phyloP scores from a whole-genome alignment of 2,797 vertebrate genomes.

The Chaunax sp. region DNA sequence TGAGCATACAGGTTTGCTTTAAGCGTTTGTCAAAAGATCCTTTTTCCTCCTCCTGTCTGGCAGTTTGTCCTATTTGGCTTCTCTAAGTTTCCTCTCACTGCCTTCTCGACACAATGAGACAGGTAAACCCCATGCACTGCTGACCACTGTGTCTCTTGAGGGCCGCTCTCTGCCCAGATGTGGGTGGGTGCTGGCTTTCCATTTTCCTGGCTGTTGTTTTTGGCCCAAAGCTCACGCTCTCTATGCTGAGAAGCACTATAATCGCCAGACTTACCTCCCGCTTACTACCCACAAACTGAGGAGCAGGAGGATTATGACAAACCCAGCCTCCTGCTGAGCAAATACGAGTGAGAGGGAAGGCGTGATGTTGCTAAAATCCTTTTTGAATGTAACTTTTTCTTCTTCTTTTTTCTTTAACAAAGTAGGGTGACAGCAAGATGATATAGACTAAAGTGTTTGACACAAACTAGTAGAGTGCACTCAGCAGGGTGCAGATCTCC shows the following conservation, averaged over 20 bases:
- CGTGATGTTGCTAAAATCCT: conserved; percentile 35
- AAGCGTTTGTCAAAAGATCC: conserved; percentile 42
- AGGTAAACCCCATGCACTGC: conserved; percentile 59
- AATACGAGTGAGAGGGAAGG: conserved; percentile 21
- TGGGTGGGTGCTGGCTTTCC: conserved; percentile 36
- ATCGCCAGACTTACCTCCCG: conserved; percentile 53
- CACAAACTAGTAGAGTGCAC: not conserved
- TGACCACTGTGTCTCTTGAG: conserved; percentile 51
- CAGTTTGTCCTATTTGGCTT: conserved; percentile 40
- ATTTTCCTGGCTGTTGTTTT: conserved; percentile 31
- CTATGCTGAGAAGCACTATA: conserved; percentile 19
- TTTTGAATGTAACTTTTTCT: conserved; percentile 7
- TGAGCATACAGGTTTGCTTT: conserved; percentile 28
- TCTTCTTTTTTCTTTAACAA: not conserved
- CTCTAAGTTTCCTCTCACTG: conserved; percentile 61
- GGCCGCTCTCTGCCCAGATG: conserved; percentile 27
- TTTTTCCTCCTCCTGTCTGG: conserved; percentile 12
- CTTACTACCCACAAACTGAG: conserved; percentile 47
- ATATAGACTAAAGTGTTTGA: not conserved
- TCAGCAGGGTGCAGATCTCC: too few species aligned
- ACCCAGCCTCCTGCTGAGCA: conserved; percentile 52
- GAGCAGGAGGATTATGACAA: conserved; percentile 53
- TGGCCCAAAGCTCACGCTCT: conserved; percentile 31
- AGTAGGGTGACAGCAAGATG: not conserved
- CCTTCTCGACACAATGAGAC: conserved; percentile 56